These are phyloP conservation scores for Alcedo atthis DNA, from an alignment of 2,797 vertebrate genomes.

Conservation along the genomic window DNA sequence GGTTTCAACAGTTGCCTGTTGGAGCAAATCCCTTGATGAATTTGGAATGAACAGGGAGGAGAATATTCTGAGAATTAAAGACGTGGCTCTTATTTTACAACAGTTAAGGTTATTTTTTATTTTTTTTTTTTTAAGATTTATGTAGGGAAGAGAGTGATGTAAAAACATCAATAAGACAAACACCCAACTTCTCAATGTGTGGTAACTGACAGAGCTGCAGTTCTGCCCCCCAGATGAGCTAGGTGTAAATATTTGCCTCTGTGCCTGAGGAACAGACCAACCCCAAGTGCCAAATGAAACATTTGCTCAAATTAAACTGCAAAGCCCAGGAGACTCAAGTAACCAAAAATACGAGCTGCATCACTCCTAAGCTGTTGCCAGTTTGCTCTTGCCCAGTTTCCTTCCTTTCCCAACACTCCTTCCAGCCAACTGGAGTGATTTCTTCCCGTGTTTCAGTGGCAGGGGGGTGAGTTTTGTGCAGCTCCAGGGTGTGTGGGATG, in stretches of 20 bases:
- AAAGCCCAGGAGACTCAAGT: constrained; percentile 35
- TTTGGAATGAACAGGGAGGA: constrained; percentile 1
- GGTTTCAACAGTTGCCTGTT: neutral
- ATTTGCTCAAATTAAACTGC: constrained; percentile 65
- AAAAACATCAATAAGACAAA: neutral
- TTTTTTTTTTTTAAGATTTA: neutral
- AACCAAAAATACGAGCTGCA: constrained; percentile 48
- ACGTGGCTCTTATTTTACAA: neutral
- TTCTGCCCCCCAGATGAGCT: constrained; percentile 11
- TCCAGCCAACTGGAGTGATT: neutral
- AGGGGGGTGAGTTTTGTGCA: neutral
- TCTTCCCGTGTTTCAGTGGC: neutral
- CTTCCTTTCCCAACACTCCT: neutral
- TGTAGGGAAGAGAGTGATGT: neutral
- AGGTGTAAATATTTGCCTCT: constrained; percentile 69
- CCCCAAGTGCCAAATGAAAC: constrained; percentile 72
- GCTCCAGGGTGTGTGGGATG: neutral
- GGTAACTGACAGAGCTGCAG: constrained; percentile 54
- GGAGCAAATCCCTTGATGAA: neutral
- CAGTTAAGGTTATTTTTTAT: neutral
- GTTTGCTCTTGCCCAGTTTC: constrained; percentile 18
- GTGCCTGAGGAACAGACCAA: constrained; percentile 57
- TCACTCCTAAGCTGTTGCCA: neutral
- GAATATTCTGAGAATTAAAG: neutral
- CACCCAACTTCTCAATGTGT: constrained; percentile 23